These are phyloP conservation scores for Lepisosteus osseus DNA, from an alignment of 2,113 vertebrate genomes.

Conservation along the genomic window DNA sequence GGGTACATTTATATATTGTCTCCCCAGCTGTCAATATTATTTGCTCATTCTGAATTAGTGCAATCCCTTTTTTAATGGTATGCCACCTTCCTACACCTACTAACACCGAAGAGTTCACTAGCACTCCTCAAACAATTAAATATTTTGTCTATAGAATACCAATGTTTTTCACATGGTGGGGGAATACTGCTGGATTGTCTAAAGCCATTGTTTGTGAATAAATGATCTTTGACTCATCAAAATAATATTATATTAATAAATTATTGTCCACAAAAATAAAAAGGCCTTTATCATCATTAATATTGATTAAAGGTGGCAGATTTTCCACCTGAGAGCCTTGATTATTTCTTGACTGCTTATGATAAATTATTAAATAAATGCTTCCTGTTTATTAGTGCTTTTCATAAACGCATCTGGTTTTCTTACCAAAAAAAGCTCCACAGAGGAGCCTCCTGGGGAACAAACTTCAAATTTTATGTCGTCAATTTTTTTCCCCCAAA, in stretches of 20 bases:
- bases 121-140: no score
- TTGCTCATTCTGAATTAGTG: no score
- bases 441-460: neutral
- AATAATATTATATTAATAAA: neutral
- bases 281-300: neutral
- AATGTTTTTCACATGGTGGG: no score
- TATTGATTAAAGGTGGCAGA: neutral
- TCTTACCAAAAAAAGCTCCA: neutral
- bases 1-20: no score
- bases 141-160: no score
- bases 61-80: no score
- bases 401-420: neutral
- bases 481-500: no score
- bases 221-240: neutral
- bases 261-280: slow-evolving; percentile 1
- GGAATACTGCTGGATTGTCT: neutral
- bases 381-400: neutral
- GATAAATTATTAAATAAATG: slow-evolving; percentile 1
- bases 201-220: neutral
- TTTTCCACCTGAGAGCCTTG: neutral
- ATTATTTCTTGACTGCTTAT: neutral
- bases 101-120: no score
- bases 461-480: no score
- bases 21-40: no score
- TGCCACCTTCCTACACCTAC: no score